Evolutionary conservation across 2,888 invertebrate genomes (phyloP).

Genomic region (Andrena fulva): DNA sequence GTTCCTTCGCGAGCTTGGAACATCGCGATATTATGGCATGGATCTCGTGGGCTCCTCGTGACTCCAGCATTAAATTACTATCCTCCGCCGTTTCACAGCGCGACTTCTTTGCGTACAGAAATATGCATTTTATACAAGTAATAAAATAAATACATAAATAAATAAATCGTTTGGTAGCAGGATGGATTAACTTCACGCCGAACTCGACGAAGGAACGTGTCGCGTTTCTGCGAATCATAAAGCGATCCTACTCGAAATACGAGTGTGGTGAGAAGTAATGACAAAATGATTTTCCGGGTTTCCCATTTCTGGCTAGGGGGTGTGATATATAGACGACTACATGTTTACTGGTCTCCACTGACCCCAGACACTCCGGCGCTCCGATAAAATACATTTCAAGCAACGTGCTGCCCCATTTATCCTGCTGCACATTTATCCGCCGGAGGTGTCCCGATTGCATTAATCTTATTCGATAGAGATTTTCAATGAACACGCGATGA

Average conservation of each 20-base stretch:
- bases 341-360: constrained; percentile 58
- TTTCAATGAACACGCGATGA: not conserved
- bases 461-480: constrained; percentile 41
- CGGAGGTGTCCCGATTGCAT: constrained; percentile 31
- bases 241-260: not conserved
- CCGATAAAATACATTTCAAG: constrained; percentile 53
- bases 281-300: constrained; percentile 34
- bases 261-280: constrained; percentile 23
- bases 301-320: constrained; percentile 5
- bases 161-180: too few relatives aligned
- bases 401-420: constrained; percentile 46
- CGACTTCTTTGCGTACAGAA: constrained; percentile 2
- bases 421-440: constrained; percentile 14
- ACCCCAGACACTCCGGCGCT: constrained; percentile 66
- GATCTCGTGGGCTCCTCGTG: constrained; percentile 7
- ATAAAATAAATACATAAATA: too few relatives aligned
- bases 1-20: constrained; percentile 15
- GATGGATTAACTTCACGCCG: too few relatives aligned
- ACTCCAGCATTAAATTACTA: constrained; percentile 31
- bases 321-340: constrained; percentile 30
- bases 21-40: constrained; percentile 5
- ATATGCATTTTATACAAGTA: too few relatives aligned
- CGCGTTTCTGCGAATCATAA: not conserved
- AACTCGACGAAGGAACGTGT: not conserved
- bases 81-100: constrained; percentile 5